Percentiles rank a stretch among this genome's conserved stretches.
phyloP scores from a whole-genome alignment of 2,797 vertebrate species.

The Xenentodon cancila region DNA sequence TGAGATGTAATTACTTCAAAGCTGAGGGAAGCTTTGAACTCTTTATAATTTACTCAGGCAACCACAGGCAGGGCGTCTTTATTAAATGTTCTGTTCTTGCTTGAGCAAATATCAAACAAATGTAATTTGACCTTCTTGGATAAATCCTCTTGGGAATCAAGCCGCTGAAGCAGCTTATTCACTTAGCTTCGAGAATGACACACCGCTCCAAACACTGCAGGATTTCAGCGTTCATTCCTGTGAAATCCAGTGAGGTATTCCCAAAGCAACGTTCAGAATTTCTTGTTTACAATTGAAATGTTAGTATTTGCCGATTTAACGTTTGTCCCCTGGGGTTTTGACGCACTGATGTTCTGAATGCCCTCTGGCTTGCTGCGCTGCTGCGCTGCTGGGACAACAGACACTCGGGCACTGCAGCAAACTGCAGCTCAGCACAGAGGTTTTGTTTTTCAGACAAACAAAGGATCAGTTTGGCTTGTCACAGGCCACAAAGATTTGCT shows the following conservation, averaged over 20 bases:
- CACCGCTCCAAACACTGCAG: slow-evolving; percentile 13
- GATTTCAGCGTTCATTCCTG: slow-evolving; percentile 30
- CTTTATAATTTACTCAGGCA: slow-evolving; percentile 62
- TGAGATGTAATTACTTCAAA: slow-evolving; percentile 62
- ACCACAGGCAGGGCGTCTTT: slow-evolving; percentile 61
- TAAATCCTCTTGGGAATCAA: slow-evolving; percentile 55
- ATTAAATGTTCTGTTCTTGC: slow-evolving; percentile 59
- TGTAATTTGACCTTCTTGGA: slow-evolving; percentile 60
- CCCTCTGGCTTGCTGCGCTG: slow-evolving; percentile 13
- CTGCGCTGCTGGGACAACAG: slow-evolving; percentile 44
- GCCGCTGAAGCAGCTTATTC: slow-evolving; percentile 55
- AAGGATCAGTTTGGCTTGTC: slow-evolving; percentile 50
- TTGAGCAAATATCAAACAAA: slow-evolving; percentile 64
- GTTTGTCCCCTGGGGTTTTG: not conserved
- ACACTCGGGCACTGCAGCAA: slow-evolving; percentile 47
- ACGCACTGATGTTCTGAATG: slow-evolving; percentile 21
- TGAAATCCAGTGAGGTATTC: slow-evolving; percentile 15
- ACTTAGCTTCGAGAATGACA: slow-evolving; percentile 44
- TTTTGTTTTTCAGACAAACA: slow-evolving; percentile 67
- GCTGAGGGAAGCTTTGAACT: slow-evolving; percentile 63
- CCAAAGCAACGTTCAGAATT: not conserved
- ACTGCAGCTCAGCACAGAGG: slow-evolving; percentile 41
- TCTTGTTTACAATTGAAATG: not conserved
- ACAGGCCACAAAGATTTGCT: slow-evolving; percentile 44
- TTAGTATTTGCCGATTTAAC: slow-evolving; percentile 7